These are phyloP conservation scores for Diglossa cyanea DNA, from an alignment of 2,797 vertebrate genomes.

Conservation along the genomic window DNA sequence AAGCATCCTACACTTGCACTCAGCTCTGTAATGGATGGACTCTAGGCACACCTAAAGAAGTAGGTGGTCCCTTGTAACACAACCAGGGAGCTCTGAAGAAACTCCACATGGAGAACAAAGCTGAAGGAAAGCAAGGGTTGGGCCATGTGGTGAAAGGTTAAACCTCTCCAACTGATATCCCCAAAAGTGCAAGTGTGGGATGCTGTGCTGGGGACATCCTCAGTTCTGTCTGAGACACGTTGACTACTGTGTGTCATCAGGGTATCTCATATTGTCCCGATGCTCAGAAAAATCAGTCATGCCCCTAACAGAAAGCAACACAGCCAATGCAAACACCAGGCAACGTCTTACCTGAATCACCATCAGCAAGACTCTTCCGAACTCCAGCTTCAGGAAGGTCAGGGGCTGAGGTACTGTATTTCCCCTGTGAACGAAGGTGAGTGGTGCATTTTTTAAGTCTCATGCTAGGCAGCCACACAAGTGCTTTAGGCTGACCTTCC, in stretches of 20 bases:
- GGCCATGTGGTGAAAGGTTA: background rate
- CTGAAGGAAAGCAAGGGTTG: background rate
- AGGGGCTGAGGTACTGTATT: background rate
- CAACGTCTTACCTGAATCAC: background rate
- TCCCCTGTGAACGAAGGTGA: conserved; percentile 24
- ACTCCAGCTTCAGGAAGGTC: background rate
- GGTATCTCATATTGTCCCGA: fast-evolving
- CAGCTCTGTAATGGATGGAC: background rate
- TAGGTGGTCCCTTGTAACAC: background rate
- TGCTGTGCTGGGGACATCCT: background rate
- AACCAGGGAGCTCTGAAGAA: background rate
- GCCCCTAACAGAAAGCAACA: background rate
- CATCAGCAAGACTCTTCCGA: background rate
- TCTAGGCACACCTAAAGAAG: background rate
- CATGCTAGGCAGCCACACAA: background rate
- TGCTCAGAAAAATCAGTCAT: background rate
- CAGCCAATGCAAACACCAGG: background rate
- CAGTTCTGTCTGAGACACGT: background rate
- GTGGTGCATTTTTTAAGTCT: background rate
- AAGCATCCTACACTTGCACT: background rate
- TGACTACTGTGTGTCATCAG: too few relatives aligned
- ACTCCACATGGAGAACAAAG: background rate
- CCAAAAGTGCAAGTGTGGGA: background rate
- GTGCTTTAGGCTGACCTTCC: background rate
- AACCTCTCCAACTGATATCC: fast-evolving